Evolutionary conservation across 37 sponge, comb jelly and placozoan genomes (phyloP).

Genomic region (Sycon ciliatum): DNA sequence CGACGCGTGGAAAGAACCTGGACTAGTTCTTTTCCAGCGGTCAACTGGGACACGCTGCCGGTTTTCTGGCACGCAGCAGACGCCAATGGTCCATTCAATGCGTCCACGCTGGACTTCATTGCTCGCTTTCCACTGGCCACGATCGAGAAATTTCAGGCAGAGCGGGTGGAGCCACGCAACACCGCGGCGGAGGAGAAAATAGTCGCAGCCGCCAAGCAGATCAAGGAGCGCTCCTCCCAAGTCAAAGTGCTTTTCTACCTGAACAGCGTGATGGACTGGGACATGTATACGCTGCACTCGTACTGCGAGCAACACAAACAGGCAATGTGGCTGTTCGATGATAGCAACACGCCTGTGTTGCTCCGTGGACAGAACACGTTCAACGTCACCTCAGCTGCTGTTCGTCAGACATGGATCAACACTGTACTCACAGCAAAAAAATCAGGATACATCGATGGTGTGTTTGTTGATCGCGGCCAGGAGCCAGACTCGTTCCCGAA

Average conservation of each 20-base stretch:
- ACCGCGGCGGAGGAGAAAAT: slow-evolving; percentile 2
- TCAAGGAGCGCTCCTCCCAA: not conserved
- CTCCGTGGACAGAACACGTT: slow-evolving; percentile 2
- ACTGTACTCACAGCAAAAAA: slow-evolving; percentile 22
- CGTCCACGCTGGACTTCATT: slow-evolving; percentile 12
- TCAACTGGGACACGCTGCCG: slow-evolving; percentile 48
- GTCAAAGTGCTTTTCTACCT: not conserved
- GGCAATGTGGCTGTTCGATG: slow-evolving; percentile 13
- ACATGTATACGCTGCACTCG: not conserved
- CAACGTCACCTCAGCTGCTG: slow-evolving; percentile 27
- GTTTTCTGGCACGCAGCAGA: slow-evolving; percentile 41
- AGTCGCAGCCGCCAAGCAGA: slow-evolving; percentile 11
- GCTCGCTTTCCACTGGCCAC: slow-evolving; percentile 43
- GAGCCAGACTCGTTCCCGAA: slow-evolving; percentile 2
- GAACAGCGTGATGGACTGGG: slow-evolving; percentile 2
- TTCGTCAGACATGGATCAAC: slow-evolving; percentile 28
- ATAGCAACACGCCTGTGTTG: not conserved
- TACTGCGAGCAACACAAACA: slow-evolving; percentile 12
- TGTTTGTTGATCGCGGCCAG: slow-evolving; percentile 20
- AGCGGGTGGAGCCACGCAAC: slow-evolving; percentile 11
- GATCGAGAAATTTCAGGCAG: slow-evolving; percentile 35
- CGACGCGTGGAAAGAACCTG: too few species aligned
- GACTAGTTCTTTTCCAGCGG: too few species aligned
- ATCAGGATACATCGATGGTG: slow-evolving; percentile 13
- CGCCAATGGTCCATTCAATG: slow-evolving; percentile 31